Conservation (phyloP, 2,797 vertebrate genomes). For the Botia kubotai region DNA sequence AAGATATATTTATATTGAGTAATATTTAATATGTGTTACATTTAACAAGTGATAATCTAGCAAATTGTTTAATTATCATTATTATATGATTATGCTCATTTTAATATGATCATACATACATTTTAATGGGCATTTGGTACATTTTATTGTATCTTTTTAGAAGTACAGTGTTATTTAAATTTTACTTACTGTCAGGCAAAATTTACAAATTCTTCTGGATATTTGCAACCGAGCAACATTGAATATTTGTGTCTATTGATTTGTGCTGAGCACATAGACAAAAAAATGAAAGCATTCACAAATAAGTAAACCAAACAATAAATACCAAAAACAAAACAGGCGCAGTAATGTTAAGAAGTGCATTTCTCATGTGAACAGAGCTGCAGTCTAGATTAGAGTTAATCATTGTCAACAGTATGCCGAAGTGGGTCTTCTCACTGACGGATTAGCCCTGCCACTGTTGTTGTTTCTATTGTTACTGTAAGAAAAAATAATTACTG, state of each 20-base stretch:
- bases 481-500: conserved; percentile 83
- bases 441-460: conserved; percentile 82
- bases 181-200: background rate
- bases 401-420: conserved; percentile 84
- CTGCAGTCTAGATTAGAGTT: conserved; percentile 80
- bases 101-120: too few species aligned
- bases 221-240: conserved; percentile 3
- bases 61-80: too few species aligned
- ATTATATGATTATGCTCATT: too few species aligned
- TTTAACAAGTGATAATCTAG: too few species aligned
- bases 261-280: conserved; percentile 10
- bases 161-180: too few species aligned
- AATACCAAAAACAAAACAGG: conserved; percentile 68
- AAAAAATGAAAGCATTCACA: conserved; percentile 40
- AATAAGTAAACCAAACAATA: conserved; percentile 23
- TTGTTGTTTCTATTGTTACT: conserved; percentile 82
- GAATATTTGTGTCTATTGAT: conserved; percentile 36
- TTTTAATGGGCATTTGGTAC: background rate
- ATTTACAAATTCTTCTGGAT: conserved; percentile 29
- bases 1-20: too few species aligned
- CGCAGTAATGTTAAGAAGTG: conserved; percentile 72
- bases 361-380: conserved; percentile 79
- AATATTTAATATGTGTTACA: too few species aligned
- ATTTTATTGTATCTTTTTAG: too few species aligned
- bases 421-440: conserved; percentile 80